Percentiles rank a stretch among this genome's conserved stretches.
Conservation (phyloP, 1,140 invertebrate genomes). For the Rhopalosiphum padi region DNA sequence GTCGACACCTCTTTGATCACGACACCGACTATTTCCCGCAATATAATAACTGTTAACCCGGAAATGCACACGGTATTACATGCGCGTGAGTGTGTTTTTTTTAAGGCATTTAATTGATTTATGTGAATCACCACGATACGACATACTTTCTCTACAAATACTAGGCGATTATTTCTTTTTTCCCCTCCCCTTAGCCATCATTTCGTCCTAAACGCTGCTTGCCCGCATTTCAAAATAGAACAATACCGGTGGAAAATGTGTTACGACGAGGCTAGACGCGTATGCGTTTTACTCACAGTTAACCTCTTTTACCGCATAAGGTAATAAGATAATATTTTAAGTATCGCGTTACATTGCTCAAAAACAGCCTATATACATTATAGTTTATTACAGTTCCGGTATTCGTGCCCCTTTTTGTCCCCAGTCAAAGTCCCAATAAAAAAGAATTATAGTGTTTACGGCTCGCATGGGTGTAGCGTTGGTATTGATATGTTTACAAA, state of each 20-base stretch:
- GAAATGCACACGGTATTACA: conserved; percentile 10
- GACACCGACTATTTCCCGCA: background rate
- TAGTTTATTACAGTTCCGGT: conserved; percentile 25
- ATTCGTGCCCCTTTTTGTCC: background rate
- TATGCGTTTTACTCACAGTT: conserved; percentile 33
- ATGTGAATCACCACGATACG: conserved; percentile 45
- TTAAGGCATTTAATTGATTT: conserved; percentile 54
- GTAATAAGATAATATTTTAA: conserved; percentile 49
- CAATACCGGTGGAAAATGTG: conserved; percentile 52
- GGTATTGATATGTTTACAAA: background rate
- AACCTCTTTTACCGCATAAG: conserved; percentile 55
- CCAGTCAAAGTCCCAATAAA: background rate
- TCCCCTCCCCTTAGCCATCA: background rate
- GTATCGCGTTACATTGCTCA: conserved; percentile 12
- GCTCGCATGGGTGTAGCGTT: background rate
- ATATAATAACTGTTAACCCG: conserved; percentile 43
- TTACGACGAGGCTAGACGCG: conserved; percentile 40
- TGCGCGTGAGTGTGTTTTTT: conserved; percentile 14
- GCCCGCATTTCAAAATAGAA: conserved; percentile 53
- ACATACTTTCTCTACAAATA: conserved; percentile 52
- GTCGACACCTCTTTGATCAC: conserved; percentile 46
- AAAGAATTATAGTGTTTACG: background rate
- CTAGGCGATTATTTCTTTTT: conserved; percentile 34
- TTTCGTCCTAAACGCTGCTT: conserved; percentile 15
- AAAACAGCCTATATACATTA: background rate